Evolutionary conservation across 2,797 vertebrate genomes (phyloP).

Genomic region (Sebastes matsubarae): DNA sequence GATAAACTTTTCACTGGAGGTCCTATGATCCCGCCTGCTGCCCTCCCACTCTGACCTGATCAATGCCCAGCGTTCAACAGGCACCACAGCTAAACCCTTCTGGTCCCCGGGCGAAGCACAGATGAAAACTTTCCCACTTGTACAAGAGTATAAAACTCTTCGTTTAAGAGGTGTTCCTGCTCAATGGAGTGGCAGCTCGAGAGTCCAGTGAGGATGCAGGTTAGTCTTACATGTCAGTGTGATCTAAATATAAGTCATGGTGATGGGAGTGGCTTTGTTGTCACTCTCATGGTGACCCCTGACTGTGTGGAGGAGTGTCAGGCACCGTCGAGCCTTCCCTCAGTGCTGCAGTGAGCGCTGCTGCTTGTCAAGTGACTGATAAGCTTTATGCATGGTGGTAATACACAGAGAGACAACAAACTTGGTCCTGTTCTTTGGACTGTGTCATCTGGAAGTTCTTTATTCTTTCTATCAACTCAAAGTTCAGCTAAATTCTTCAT

Average conservation of each 20-base stretch:
- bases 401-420: background rate
- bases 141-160: slow-evolving; percentile 48
- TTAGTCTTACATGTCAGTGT: slow-evolving; percentile 51
- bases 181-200: slow-evolving; percentile 68
- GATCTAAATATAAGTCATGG: slow-evolving; percentile 79
- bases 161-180: slow-evolving; percentile 54
- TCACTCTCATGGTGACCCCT: slow-evolving; percentile 53
- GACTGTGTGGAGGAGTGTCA: slow-evolving; percentile 28
- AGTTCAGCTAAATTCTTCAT: background rate
- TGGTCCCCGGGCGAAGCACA: slow-evolving; percentile 12
- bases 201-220: slow-evolving; percentile 71
- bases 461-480: background rate
- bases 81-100: slow-evolving; percentile 2
- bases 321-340: background rate
- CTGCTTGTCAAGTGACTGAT: background rate
- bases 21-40: slow-evolving; percentile 23
- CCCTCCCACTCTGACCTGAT: slow-evolving; percentile 38
- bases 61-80: slow-evolving; percentile 13
- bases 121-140: slow-evolving; percentile 40
- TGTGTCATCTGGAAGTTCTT: background rate
- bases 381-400: background rate
- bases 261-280: slow-evolving; percentile 68
- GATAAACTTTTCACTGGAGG: slow-evolving; percentile 29
- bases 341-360: background rate
- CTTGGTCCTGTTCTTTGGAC: background rate